phyloP scores from a whole-genome alignment of 1,140 invertebrate genomes.

The Euborellia annulipes region DNA sequence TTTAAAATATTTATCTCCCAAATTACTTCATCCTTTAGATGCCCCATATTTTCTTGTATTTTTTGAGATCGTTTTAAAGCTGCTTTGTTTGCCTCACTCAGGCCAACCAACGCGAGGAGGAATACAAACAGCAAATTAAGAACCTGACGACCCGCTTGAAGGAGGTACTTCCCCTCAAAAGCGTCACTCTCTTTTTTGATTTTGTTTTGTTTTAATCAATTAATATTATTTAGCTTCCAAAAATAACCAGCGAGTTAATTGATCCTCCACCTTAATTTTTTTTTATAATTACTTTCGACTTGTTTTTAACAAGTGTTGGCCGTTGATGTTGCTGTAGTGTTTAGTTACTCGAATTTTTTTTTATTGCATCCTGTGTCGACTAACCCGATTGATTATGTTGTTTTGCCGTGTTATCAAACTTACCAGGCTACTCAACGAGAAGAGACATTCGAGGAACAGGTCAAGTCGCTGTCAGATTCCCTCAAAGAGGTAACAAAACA shows the following conservation, averaged over 20 bases:
- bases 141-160: conserved; percentile 96
- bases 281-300: too few relatives aligned
- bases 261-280: too few relatives aligned
- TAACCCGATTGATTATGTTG: conserved; percentile 10
- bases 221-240: conserved; percentile 14
- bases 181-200: conserved; percentile 12
- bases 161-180: conserved; percentile 56
- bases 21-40: conserved; percentile 1
- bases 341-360: too few relatives aligned
- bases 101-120: conserved; percentile 99
- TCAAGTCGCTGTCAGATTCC: conserved; percentile 78
- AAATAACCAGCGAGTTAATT: too few relatives aligned
- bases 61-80: neutral
- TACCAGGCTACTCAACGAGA: conserved; percentile 87
- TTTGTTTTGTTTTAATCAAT: conserved; percentile 21
- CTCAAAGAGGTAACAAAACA: conserved; percentile 95
- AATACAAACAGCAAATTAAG: conserved; percentile 99
- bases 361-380: neutral
- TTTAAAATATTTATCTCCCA: too few relatives aligned
- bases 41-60: neutral
- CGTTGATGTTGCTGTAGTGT: too few relatives aligned
- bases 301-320: too few relatives aligned
- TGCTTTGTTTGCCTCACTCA: conserved; percentile 23
- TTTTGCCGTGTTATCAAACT: conserved; percentile 14
- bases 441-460: conserved; percentile 86